These are phyloP conservation scores for Egretta garzetta DNA, from an alignment of 2,113 vertebrate species.

Conservation along the genomic window DNA sequence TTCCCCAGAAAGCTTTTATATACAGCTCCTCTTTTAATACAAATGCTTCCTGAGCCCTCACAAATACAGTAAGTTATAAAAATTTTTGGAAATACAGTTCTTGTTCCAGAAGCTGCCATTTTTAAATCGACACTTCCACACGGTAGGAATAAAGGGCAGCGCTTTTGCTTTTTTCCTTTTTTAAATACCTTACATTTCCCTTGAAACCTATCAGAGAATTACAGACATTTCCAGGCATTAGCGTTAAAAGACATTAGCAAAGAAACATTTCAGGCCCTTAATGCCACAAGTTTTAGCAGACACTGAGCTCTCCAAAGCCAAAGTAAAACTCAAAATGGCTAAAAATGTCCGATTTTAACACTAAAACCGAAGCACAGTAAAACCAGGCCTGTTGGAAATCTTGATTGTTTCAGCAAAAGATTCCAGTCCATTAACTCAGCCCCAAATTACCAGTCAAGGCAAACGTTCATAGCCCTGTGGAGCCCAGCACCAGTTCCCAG, in stretches of 20 bases:
- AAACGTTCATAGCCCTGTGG: neutral
- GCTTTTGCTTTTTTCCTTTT: neutral
- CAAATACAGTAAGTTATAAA: neutral
- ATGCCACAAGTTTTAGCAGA: neutral
- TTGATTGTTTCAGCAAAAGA: neutral
- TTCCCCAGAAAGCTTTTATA: constrained; percentile 35
- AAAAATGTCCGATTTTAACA: neutral
- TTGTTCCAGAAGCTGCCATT: neutral
- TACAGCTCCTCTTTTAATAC: neutral
- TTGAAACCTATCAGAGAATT: neutral
- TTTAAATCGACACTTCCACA: neutral
- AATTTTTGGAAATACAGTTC: neutral
- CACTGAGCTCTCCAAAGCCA: neutral
- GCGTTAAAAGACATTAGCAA: neutral
- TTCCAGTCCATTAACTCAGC: neutral
- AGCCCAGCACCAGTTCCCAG: neutral
- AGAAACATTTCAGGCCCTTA: neutral
- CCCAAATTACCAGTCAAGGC: neutral
- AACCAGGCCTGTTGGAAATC: neutral
- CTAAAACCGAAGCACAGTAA: neutral
- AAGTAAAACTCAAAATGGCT: neutral
- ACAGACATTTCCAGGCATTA: neutral
- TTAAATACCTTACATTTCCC: neutral
- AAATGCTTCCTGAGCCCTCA: neutral
- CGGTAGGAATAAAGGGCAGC: neutral